Base-by-base conservation (phyloP, 2,888 invertebrate species). In the Chironomus tentans region DNA sequence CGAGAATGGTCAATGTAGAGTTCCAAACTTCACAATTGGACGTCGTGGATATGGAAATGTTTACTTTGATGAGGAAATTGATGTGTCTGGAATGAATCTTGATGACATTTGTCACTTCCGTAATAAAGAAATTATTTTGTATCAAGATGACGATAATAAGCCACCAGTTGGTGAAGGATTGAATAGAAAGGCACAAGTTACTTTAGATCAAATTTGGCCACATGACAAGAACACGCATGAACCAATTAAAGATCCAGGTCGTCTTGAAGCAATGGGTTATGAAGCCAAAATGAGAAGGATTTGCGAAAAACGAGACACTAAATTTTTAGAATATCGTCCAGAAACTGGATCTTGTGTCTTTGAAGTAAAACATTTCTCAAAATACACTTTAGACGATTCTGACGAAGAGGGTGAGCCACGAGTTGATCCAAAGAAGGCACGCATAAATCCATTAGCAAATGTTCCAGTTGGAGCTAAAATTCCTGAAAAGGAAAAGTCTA, bases 311-410 rank as follows among this genome's bases (percentile, higher is more conserved):
- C 92, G 97, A 83, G 92, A 92, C 78, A 95, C 96, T 0, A 90
- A 91, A 75, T 99, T 98, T 83, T 89, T 97, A 4, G 98, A 98
- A 82, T 98, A 97, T 84, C 88, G 96, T 0, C 94, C 97, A 0
- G 93, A 94, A 82, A 96, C 95, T 2, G 98, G 98, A 24, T 95
- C 97, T 76, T 99, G 98, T 98, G 97, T 97, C 72, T 98, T 98
- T 84, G 89, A 92, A 82, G 94, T 95, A 68, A 92, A 94, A 76
- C 97, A 97, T 83, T 97, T 97, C 84, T 96, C 97, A 15, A 97
- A 96, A 81, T 98, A 97, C 82, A 95, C 94, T 0, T 84, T 94
- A 2, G 90, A 90, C 10, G 97, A 97, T 78, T 93, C 94, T 0
- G 95, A 95, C 78, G 97, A 97, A 77, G 94, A 94, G 3, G 92